Evolutionary conservation across 2,113 vertebrate genomes (phyloP).

Genomic region (Eupsittula cactorum): DNA sequence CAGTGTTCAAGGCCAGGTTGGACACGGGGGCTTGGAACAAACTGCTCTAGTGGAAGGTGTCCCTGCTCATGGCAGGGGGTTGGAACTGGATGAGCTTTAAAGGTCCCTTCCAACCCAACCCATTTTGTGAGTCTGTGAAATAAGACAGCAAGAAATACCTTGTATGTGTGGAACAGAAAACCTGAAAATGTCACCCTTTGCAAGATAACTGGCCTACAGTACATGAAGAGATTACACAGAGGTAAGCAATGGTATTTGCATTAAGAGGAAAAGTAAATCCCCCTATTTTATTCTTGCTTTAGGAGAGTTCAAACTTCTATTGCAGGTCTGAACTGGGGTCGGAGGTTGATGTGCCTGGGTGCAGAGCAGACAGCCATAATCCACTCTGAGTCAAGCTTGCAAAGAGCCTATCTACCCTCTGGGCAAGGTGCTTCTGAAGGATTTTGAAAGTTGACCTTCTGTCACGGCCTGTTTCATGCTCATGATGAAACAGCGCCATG

Average conservation of each 20-base stretch:
- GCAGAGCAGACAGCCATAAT: not conserved
- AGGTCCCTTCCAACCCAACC: not conserved
- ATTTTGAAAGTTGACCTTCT: not conserved
- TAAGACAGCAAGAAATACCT: not conserved
- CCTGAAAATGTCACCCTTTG: not conserved
- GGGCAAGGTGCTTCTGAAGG: not conserved
- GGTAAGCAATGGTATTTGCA: not conserved
- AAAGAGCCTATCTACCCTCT: not conserved
- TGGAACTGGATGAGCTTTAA: not conserved
- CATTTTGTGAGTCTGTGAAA: not conserved
- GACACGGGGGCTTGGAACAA: not conserved
- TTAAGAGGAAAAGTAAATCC: not conserved
- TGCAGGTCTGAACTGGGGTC: not conserved
- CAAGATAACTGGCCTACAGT: not conserved
- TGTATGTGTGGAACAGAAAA: not conserved
- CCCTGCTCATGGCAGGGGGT: not conserved
- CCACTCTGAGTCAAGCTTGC: not conserved
- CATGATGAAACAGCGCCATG: not conserved
- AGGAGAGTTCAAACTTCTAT: not conserved
- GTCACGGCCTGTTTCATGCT: not conserved
- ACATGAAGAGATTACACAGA: not conserved
- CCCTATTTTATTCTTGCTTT: not conserved
- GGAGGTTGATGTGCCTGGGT: not conserved
- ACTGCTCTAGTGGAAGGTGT: not conserved
- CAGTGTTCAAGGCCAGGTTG: not conserved